Evolutionary conservation across 2,888 invertebrate genomes (phyloP).

Genomic region (Hoplodrina ambigua): DNA sequence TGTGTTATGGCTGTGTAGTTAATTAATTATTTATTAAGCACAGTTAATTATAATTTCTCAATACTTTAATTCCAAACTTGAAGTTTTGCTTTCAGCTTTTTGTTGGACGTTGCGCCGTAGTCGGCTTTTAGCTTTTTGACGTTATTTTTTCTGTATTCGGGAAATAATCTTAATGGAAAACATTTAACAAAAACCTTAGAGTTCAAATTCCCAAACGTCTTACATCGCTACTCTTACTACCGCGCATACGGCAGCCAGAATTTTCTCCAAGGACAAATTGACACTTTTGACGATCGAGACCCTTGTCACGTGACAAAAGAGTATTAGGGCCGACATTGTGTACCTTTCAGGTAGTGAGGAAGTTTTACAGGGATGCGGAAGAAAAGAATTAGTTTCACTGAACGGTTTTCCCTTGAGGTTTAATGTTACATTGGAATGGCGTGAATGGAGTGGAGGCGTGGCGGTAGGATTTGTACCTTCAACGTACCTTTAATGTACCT

Average conservation of each 20-base stretch:
- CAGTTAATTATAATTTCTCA: no score
- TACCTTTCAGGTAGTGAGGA: conserved; percentile 36
- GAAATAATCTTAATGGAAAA: no score
- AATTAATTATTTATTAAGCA: no score
- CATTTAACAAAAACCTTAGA: not conserved
- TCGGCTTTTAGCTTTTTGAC: no score
- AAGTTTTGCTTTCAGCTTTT: no score
- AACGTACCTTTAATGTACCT: no score
- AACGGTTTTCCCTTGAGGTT: not conserved
- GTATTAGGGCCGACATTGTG: conserved; percentile 39
- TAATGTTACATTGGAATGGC: conserved; percentile 9
- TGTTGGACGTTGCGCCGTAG: no score
- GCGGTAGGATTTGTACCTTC: not conserved
- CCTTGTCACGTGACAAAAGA: conserved; percentile 47
- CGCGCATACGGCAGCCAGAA: not conserved
- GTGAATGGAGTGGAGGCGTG: not conserved
- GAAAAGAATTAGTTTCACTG: not conserved
- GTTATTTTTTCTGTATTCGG: no score
- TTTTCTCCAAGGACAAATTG: conserved; percentile 42
- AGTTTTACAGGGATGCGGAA: conserved; percentile 29
- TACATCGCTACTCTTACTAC: not conserved
- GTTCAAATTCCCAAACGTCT: not conserved
- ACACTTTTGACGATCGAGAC: conserved; percentile 52
- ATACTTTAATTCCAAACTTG: no score
- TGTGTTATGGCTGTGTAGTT: no score